Evolutionary conservation across 64 coral and sea anemone genomes (phyloP).

Genomic region (Pocillopora verrucosa): DNA sequence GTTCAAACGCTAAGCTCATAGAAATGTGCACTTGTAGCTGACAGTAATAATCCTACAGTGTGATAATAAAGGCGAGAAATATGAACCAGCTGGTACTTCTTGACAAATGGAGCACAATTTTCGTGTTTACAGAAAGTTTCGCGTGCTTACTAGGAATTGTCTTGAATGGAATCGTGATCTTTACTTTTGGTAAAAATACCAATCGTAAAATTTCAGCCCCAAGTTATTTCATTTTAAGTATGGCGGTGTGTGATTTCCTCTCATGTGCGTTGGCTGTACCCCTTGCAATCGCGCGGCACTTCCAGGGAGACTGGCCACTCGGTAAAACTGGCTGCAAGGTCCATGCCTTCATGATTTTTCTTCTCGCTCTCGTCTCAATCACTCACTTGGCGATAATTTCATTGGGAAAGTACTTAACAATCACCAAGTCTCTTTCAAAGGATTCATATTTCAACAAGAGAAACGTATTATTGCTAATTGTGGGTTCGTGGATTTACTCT

Average conservation of each 20-base stretch:
- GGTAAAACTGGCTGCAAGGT: slow-evolving; percentile 13
- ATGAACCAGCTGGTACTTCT: not conserved
- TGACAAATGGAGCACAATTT: not conserved
- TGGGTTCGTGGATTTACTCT: slow-evolving; percentile 24
- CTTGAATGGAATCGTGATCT: slow-evolving; percentile 46
- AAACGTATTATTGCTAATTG: slow-evolving; percentile 5
- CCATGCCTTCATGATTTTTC: slow-evolving; percentile 55
- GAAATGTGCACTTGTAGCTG: too few relatives aligned
- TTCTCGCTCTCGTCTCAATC: slow-evolving; percentile 42
- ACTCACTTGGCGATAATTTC: slow-evolving; percentile 40
- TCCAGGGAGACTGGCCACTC: slow-evolving; percentile 12
- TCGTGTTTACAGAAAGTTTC: not conserved
- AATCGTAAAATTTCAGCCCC: slow-evolving; percentile 19
- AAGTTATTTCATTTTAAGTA: slow-evolving; percentile 44
- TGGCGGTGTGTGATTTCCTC: slow-evolving; percentile 33
- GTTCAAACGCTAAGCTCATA: too few relatives aligned
- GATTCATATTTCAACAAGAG: slow-evolving; percentile 7
- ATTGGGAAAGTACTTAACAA: slow-evolving; percentile 57
- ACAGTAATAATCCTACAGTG: not conserved
- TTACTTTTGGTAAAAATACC: slow-evolving; percentile 24
- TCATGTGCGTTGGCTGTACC: slow-evolving; percentile 45
- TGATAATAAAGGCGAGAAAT: not conserved
- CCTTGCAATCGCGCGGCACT: not conserved
- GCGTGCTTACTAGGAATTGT: slow-evolving; percentile 2
- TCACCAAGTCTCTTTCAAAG: slow-evolving; percentile 24